Conservation (phyloP, 2,797 vertebrate genomes). For the Onychomys arenicola region DNA sequence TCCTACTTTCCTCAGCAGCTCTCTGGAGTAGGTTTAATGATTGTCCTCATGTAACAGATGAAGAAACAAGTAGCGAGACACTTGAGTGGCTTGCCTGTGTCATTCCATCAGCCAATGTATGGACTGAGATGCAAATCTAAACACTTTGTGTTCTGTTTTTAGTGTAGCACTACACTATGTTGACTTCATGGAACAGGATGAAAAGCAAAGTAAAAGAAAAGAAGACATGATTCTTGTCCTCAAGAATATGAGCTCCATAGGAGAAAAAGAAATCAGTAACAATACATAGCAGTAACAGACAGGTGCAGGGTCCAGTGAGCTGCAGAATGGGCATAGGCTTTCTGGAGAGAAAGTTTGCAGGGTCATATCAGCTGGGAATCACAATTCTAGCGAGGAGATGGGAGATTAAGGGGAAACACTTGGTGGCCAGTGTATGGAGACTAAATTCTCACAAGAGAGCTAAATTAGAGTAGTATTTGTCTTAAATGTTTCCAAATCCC, state of each 20-base stretch:
- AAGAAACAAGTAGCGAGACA: slow-evolving; percentile 27
- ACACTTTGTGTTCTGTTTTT: background rate
- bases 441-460: no score
- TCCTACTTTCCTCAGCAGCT: slow-evolving; percentile 22
- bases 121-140: slow-evolving; percentile 4
- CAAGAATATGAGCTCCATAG: background rate
- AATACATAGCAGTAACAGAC: background rate
- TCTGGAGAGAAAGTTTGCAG: background rate
- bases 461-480: background rate
- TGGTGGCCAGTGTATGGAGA: background rate
- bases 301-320: rapidly evolving
- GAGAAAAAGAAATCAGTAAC: background rate
- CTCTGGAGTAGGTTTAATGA: slow-evolving; percentile 32
- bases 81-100: background rate
- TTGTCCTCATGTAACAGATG: slow-evolving; percentile 4
- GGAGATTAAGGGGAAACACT: background rate
- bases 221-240: background rate
- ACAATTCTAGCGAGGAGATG: background rate
- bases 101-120: background rate
- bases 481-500: background rate
- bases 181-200: background rate
- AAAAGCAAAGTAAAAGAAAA: background rate
- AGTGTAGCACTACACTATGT: background rate
- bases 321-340: background rate
- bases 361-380: background rate